A percentile compares a stretch with the other conserved stretches of the same genome.
These are phyloP conservation scores for Procavia capensis DNA, from an alignment of 2,113 vertebrate species.

Conservation along the genomic window DNA sequence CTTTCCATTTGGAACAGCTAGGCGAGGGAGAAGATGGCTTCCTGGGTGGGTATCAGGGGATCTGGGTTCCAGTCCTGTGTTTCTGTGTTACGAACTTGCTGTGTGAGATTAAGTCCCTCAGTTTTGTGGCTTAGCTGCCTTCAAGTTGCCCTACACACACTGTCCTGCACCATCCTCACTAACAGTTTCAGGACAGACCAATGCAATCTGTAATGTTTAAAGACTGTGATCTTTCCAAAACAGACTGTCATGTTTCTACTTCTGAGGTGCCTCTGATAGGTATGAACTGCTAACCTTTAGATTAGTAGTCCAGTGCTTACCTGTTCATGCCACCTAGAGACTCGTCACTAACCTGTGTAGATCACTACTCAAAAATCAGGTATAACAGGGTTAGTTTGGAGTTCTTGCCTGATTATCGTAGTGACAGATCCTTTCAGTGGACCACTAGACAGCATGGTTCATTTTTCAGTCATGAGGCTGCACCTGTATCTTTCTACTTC, in stretches of 20 bases:
- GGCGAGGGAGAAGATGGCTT: neutral
- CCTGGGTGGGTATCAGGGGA: neutral
- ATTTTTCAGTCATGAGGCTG: neutral
- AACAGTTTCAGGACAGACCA: neutral
- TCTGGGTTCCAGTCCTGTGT: neutral
- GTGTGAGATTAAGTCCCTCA: neutral
- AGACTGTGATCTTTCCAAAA: neutral
- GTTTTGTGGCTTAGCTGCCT: neutral
- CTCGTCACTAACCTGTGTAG: neutral
- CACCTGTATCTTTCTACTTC: neutral
- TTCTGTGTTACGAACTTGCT: neutral
- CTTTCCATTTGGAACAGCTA: neutral
- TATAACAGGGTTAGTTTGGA: neutral
- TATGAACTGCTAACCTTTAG: neutral
- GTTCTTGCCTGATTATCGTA: neutral
- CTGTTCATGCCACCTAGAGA: neutral
- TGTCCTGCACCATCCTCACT: neutral
- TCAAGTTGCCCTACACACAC: neutral
- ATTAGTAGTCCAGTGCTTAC: too few species aligned
- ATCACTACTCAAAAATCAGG: neutral
- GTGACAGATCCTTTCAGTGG: neutral
- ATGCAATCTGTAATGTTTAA: neutral
- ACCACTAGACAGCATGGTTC: slow-evolving; percentile 4
- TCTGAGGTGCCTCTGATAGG: neutral
- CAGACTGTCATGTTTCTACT: neutral